Conservation (phyloP, 2,797 vertebrate species). For the Platalea minor region DNA sequence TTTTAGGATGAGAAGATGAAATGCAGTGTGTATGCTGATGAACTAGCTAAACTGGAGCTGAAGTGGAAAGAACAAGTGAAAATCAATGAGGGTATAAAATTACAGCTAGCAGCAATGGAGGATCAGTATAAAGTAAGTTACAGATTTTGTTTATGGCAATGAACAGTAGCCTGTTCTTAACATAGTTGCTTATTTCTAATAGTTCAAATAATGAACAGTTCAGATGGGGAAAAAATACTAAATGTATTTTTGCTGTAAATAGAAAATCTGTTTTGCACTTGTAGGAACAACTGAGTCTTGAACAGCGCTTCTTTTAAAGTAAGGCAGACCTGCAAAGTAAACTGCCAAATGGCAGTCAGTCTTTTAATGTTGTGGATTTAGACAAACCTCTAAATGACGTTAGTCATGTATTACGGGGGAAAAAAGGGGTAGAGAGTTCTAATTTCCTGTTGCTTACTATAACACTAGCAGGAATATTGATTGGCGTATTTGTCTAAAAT, state of each 20-base stretch:
- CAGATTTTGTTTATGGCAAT: neutral
- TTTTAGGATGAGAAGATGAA: conserved; percentile 91
- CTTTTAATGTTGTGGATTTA: neutral
- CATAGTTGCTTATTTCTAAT: neutral
- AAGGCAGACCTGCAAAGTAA: neutral
- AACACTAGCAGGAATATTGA: neutral
- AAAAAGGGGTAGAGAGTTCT: neutral
- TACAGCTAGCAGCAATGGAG: conserved; percentile 87
- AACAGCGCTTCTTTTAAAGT: neutral
- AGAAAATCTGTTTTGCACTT: neutral
- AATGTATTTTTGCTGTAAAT: neutral
- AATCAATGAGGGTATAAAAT: conserved; percentile 85
- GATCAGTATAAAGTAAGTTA: conserved; percentile 88
- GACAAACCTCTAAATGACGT: neutral
- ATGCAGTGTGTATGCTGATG: conserved; percentile 89
- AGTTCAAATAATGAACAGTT: neutral
- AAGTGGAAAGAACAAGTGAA: conserved; percentile 95
- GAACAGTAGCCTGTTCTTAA: neutral
- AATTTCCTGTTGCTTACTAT: neutral
- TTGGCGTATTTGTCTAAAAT: neutral
- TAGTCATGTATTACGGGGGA: neutral
- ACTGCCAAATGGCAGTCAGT: neutral
- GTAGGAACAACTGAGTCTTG: neutral
- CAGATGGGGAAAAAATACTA: neutral
- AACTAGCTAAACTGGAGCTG: conserved; percentile 91